A percentile compares a stretch with the other conserved stretches of the same genome.
phyloP scores from a whole-genome alignment of 2,113 vertebrate species.

The Scomber scombrus region DNA sequence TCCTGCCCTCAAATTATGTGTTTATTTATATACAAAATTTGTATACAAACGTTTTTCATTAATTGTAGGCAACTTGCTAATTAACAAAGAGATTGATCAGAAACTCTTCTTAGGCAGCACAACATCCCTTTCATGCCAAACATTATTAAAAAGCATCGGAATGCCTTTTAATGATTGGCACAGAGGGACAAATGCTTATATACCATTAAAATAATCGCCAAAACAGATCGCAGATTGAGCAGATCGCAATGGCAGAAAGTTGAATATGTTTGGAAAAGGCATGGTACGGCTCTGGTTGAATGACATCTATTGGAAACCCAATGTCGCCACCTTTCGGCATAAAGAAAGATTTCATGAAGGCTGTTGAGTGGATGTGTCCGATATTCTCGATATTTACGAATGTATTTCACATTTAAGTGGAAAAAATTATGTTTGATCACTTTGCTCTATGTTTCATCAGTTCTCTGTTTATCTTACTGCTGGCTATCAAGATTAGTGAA shows the following conservation, averaged over 20 bases:
- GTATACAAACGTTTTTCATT: conserved; percentile 12
- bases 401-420: not conserved
- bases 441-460: not conserved
- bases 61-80: conserved; percentile 31
- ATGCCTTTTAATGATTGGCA: not conserved
- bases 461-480: not conserved
- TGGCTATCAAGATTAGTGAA: not conserved
- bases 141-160: not conserved
- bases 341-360: conserved; percentile 47
- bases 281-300: not conserved
- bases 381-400: not conserved
- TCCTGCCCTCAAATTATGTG: not conserved
- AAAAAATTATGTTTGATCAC: not conserved
- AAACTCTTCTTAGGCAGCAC: not conserved
- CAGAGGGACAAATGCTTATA: not conserved
- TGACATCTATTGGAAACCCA: conserved; percentile 85
- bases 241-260: conserved; percentile 4
- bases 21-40: too few species aligned
- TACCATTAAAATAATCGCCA: not conserved
- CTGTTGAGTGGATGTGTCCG: not conserved
- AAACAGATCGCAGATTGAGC: conserved; percentile 16
- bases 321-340: conserved; percentile 95
- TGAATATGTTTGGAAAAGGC: conserved; percentile 16
- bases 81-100: not conserved
- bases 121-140: not conserved